Base-by-base conservation (phyloP, 1,140 invertebrate species). In the Tetramorium parvispinum region DNA sequence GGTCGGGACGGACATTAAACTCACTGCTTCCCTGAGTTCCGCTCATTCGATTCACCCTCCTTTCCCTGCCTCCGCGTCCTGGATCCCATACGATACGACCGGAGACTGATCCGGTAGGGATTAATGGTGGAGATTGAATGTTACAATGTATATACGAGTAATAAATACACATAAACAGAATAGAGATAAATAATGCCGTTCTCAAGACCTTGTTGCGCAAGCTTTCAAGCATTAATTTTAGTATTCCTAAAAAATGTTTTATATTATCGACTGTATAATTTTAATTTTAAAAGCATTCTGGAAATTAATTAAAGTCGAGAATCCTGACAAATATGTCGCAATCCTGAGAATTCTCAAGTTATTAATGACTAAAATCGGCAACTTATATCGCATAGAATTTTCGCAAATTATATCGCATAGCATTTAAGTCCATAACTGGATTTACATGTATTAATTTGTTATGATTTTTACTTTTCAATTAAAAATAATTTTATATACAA, bases 1-100 rank as follows among this genome's bases (percentile, higher is more conserved):
- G 88, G 91, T 90, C 89, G 91, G 90, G 91, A 90, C 91, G 88
- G 87, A 91, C 94, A 94, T 95, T 95, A 95, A 94, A 93, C 91
- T 91, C 90, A 85, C 88, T 85, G 37, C 78, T 59, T 24, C 79
- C 49, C 53, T 37, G 66, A 65, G 78, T 73, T 53, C 70, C 53
- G 37, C 81, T 83, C 85, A 86, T 65, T 73, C 78, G 85, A 85
- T 61, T 82, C 89, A 57, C 76, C 86, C 90, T 85, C 55, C 13
- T 7, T 10, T 51, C 57, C 75, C 75, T 63, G 73, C 43, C 49
- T 51, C 16, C 49, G 49, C 88, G 73, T 70, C 59, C 7, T 57
- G 81, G 32, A 63, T 83, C 78, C 63, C 46, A 61, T 51, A 57
- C 82, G 79, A 59, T 73, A 49, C 46, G 82, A 85, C 87, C 88